Base-by-base conservation (phyloP, 2,113 vertebrate species). In the Melanotaenia duboulayi region DNA sequence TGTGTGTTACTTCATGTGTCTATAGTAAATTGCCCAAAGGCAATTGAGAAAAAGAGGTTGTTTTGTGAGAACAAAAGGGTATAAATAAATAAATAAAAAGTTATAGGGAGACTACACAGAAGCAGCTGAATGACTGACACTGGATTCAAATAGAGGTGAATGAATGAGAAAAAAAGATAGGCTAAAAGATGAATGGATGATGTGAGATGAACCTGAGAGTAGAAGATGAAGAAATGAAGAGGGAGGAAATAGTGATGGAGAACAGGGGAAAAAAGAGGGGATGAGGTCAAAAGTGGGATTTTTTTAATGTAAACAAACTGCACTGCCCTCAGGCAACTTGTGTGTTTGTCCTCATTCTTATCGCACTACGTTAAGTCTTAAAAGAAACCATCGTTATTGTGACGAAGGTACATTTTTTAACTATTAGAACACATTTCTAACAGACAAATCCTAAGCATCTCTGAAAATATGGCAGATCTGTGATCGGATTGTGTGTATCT, bases 301-400 rank as follows among this genome's bases (percentile, higher is more conserved):
- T 56, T 74, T 77, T 56, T 68, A 67, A 80, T 78, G 77, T 80
- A 77, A 85, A 87, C 77, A 85, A 76, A 76, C 51, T 50, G 59
- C 7, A 51, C 55, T 19, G 49, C 65, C 86, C 69, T 62, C 17
- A n/a, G 80, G 87, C 81, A 19, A 37, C 55, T 23, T 71, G 7
- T 76, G 13, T 79, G 44, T 65, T 46, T 71, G 72, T 74, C 46
- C 39, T 13, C 62, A 28, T 68, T 63, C 35, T 64, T 67, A 52
- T 77, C 63, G 46, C 48, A 70, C 70, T 81, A 70, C 69, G 44
- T 17, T 10, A 32, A 76, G 10, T 39, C 48, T 37, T 78, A 56
- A 72, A 79, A 69, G 61, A 28, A 75, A 51, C 4, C 32, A 39
- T 14, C 28, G 19, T 51, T 63, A 66, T 65, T 62, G 5, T 23